phyloP scores from a whole-genome alignment of 2,113 vertebrate species.

The Varanus salvator region DNA sequence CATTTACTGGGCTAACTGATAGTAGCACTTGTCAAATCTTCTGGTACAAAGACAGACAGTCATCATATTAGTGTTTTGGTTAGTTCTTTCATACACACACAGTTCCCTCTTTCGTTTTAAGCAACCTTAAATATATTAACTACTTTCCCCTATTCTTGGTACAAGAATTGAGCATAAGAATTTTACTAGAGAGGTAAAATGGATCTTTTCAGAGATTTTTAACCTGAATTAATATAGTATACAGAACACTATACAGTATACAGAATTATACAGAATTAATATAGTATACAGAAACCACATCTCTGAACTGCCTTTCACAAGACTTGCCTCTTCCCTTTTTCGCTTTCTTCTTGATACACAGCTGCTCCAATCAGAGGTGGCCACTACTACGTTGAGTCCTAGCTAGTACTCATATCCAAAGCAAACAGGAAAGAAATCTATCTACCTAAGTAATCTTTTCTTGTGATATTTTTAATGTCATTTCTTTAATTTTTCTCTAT shows the following conservation, averaged over 20 bases:
- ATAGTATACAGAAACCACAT: background rate
- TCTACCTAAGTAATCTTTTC: background rate
- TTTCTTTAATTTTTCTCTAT: background rate
- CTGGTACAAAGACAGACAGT: background rate
- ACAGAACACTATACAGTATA: too few species aligned
- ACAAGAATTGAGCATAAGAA: too few species aligned
- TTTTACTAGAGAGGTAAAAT: too few species aligned
- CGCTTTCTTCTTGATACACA: background rate
- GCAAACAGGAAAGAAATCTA: background rate
- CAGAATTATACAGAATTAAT: too few species aligned
- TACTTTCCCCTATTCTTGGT: background rate
- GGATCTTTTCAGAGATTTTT: too few species aligned
- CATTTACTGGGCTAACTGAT: background rate
- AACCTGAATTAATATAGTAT: too few species aligned
- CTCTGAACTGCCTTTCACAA: background rate
- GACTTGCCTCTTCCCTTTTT: background rate
- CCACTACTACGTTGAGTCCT: background rate
- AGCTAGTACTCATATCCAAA: background rate
- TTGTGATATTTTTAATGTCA: background rate
- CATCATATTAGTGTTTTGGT: background rate
- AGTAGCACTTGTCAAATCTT: background rate
- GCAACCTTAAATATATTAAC: background rate
- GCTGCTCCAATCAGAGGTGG: background rate
- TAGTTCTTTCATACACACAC: background rate
- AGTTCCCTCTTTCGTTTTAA: background rate